phyloP scores from a whole-genome alignment of 2,797 vertebrate genomes.

The Hippocampus kuda region DNA sequence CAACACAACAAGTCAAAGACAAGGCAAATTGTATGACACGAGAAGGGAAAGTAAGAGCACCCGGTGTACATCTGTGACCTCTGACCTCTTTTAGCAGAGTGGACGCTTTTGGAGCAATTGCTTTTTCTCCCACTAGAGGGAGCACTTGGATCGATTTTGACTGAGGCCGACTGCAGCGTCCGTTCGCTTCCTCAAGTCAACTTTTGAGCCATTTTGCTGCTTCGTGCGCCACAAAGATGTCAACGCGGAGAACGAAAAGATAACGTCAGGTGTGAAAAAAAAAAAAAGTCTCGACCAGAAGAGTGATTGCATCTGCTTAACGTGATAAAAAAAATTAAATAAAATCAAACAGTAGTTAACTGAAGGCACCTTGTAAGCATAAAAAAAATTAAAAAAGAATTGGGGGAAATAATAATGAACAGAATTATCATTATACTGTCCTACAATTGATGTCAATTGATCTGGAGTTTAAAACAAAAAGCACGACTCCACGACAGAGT shows the following conservation, averaged over 20 bases:
- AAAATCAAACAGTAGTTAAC: not conserved
- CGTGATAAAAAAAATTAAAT: not conserved
- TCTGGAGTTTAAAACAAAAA: not conserved
- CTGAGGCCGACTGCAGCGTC: not conserved
- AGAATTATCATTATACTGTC: not conserved
- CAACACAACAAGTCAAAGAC: not conserved
- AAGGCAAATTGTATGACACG: not conserved
- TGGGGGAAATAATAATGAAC: not conserved
- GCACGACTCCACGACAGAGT: not conserved
- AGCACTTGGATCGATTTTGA: constrained; percentile 51
- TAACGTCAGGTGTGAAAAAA: constrained; percentile 20
- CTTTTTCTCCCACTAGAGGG: constrained; percentile 60
- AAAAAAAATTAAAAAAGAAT: not conserved
- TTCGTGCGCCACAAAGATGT: not conserved
- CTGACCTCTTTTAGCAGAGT: not conserved
- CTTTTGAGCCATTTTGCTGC: not conserved
- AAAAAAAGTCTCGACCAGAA: not conserved
- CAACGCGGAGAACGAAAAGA: not conserved
- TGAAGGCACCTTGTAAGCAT: not conserved
- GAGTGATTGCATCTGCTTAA: not conserved
- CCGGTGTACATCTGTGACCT: not conserved
- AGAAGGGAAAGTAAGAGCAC: not conserved
- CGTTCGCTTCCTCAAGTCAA: not conserved
- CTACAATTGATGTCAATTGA: not conserved
- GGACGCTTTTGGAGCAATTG: not conserved